Conservation (phyloP, 1,140 invertebrate species). For the Cydia strobilella region DNA sequence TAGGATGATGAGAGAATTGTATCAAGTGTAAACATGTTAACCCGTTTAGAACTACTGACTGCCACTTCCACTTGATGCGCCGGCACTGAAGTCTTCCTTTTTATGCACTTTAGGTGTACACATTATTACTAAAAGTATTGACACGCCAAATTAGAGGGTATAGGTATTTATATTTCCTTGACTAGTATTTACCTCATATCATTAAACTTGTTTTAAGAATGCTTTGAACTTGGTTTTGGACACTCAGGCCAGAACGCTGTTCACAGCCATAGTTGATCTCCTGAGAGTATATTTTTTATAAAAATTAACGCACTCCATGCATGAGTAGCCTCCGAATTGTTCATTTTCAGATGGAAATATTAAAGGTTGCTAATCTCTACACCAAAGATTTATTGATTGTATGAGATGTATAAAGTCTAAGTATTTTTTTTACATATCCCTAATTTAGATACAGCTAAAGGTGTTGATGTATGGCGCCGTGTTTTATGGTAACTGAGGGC, state of each 20-base stretch:
- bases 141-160: constrained; percentile 26
- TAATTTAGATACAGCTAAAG: too few species aligned
- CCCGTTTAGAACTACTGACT: background rate
- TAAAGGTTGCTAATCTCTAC: background rate
- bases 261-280: constrained; percentile 12
- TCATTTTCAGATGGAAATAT: background rate
- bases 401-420: too few species aligned
- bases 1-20: background rate
- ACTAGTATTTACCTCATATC: constrained; percentile 13
- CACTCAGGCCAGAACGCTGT: constrained; percentile 2
- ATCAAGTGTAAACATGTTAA: constrained; percentile 10
- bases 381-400: background rate
- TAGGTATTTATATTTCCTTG: constrained; percentile 26
- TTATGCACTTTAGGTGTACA: constrained; percentile 16
- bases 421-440: too few species aligned
- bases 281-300: constrained; percentile 9
- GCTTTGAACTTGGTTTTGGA: constrained; percentile 23
- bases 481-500: too few species aligned
- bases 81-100: constrained; percentile 19
- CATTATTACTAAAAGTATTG: constrained; percentile 18
- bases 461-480: too few species aligned
- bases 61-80: constrained; percentile 13
- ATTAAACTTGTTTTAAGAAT: constrained; percentile 16
- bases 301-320: background rate
- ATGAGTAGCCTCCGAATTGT: background rate